A percentile compares a stretch with the other conserved stretches of the same genome.
phyloP scores from a whole-genome alignment of 92 coral and sea anemone genomes.

The Actinernus sp. region DNA sequence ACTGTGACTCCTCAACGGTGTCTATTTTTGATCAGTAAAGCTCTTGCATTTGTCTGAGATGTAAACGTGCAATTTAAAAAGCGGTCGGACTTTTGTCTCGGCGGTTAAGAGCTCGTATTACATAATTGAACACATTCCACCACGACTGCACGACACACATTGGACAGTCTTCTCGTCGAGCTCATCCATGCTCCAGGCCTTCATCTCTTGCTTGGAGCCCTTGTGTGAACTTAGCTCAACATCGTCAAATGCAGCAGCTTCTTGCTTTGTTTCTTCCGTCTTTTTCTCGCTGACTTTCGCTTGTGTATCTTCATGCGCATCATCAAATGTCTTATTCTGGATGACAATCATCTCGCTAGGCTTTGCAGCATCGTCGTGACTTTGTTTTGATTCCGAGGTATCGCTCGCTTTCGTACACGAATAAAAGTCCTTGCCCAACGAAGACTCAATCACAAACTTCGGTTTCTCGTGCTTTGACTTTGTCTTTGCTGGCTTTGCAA shows the following conservation, averaged over 20 bases:
- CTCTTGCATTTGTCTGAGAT: background rate
- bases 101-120: constrained; percentile 7
- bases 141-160: constrained; percentile 80
- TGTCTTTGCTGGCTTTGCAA: constrained; percentile 45
- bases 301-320: constrained; percentile 8
- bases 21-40: too few relatives aligned
- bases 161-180: constrained; percentile 88
- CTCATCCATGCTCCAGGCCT: constrained; percentile 77
- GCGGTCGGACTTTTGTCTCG: background rate
- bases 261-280: constrained; percentile 17
- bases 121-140: constrained; percentile 86
- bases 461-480: constrained; percentile 83
- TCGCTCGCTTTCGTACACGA: constrained; percentile 54
- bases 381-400: constrained; percentile 60
- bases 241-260: constrained; percentile 73
- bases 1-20: too few relatives aligned
- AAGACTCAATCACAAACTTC: constrained; percentile 86
- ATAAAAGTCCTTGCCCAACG: constrained; percentile 86
- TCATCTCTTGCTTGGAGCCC: constrained; percentile 64
- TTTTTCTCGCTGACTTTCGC: constrained; percentile 8
- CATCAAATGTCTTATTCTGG: constrained; percentile 68
- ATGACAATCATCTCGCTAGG: constrained; percentile 57
- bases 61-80: too few relatives aligned
- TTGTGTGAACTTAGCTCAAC: constrained; percentile 69
- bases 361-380: constrained; percentile 46